These are phyloP conservation scores for Boloria euphrosyne DNA, from an alignment of 2,888 invertebrate genomes.

Conservation along the genomic window DNA sequence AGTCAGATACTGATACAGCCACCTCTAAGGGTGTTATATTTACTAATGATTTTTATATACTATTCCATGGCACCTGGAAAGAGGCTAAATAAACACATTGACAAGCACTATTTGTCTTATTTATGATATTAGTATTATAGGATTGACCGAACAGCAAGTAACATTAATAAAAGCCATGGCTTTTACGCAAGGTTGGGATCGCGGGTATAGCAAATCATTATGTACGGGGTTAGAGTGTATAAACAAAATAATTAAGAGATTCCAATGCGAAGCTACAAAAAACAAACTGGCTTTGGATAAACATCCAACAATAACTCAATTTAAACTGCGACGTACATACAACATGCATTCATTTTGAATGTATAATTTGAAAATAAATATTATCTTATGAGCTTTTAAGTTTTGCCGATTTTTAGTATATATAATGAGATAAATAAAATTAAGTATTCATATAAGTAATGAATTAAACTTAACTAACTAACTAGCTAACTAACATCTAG, in stretches of 20 bases:
- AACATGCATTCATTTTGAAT: constrained; percentile 13
- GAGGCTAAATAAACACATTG: no score
- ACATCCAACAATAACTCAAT: constrained; percentile 30
- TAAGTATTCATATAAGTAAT: no score
- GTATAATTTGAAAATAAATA: constrained; percentile 7
- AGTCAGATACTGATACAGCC: no score
- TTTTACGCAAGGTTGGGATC: constrained; percentile 1
- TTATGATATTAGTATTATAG: no score
- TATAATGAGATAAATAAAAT: no score
- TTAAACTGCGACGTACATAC: constrained; percentile 19
- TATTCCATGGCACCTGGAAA: no score
- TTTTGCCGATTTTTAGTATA: no score
- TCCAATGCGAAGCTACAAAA: constrained; percentile 27
- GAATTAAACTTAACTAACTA: no score
- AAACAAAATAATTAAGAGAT: constrained; percentile 28
- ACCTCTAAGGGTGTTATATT: no score
- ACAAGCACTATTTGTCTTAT: no score
- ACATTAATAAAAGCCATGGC: constrained; percentile 7
- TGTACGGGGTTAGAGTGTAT: constrained; percentile 22
- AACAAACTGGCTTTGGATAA: constrained; percentile 25
- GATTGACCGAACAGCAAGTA: neutral
- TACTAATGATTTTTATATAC: no score
- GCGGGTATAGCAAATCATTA: constrained; percentile 20
- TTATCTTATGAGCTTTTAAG: neutral
- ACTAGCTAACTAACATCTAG: no score